Conservation (phyloP, 2,888 invertebrate species). For the Aporophyla lueneburgensis region DNA sequence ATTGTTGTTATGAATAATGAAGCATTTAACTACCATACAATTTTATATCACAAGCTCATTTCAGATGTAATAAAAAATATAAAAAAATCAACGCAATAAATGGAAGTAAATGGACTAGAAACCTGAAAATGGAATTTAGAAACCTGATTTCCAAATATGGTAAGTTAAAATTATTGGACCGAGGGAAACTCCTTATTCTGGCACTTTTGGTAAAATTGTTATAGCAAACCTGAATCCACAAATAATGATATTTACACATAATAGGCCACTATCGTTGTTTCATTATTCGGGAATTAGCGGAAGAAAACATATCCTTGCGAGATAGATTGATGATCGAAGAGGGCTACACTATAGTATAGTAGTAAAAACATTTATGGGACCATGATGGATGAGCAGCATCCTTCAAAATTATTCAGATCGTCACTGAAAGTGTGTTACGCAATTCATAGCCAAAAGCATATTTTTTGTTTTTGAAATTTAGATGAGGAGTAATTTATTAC, state of each 20-base stretch:
- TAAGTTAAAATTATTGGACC: conserved; percentile 42
- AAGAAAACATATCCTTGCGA: not conserved
- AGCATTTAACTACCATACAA: conserved; percentile 6
- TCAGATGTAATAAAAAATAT: conserved; percentile 10
- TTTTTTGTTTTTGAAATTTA: too few species aligned
- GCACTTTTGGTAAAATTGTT: conserved; percentile 20
- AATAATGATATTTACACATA: conserved; percentile 13
- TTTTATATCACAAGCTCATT: not conserved
- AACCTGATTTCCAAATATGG: conserved; percentile 36
- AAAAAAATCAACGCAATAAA: conserved; percentile 20
- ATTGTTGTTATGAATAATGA: conserved; percentile 27
- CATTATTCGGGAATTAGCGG: not conserved
- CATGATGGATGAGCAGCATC: too few species aligned
- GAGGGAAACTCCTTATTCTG: conserved; percentile 31
- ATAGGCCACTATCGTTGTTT: conserved; percentile 14
- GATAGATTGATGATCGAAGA: not conserved
- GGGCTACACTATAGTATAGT: not conserved
- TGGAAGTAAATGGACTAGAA: conserved; percentile 28
- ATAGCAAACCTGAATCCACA: conserved; percentile 3
- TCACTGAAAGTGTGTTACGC: too few species aligned
- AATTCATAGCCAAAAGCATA: too few species aligned
- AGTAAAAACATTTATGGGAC: not conserved
- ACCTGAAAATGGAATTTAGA: conserved; percentile 37
- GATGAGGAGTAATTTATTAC: too few species aligned
- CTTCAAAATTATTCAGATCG: too few species aligned